phyloP scores from a whole-genome alignment of 1,140 invertebrate genomes.

The Tribolium madens region DNA sequence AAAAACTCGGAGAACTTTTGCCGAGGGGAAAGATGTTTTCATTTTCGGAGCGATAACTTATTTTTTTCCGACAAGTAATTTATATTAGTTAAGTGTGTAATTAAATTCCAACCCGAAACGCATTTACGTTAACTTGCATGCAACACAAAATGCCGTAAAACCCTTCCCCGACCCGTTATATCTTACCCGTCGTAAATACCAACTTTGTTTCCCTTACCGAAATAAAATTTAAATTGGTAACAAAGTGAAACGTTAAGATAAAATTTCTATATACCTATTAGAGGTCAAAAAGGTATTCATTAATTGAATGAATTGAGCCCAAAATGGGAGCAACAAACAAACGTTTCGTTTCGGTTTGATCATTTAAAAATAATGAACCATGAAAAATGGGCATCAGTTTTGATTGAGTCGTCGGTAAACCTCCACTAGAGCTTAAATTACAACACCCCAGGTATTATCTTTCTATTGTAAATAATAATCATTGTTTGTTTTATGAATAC shows the following conservation, averaged over 20 bases:
- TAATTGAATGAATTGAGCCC: conserved; percentile 8
- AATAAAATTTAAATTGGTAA: conserved; percentile 33
- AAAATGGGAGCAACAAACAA: conserved; percentile 15
- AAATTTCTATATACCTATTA: conserved; percentile 32
- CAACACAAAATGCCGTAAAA: conserved; percentile 26
- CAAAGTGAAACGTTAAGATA: conserved; percentile 26
- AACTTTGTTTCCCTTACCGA: conserved; percentile 6
- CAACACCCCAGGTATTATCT: conserved; percentile 3
- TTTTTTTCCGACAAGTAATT: conserved; percentile 13
- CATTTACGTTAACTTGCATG: conserved; percentile 34
- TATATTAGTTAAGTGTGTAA: conserved; percentile 19
- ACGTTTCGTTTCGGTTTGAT: conserved; percentile 13
- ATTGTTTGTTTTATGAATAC: conserved; percentile 25
- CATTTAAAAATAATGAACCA: conserved; percentile 42
- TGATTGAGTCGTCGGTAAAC: conserved; percentile 34
- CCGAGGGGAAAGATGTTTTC: not conserved
- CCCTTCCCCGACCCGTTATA: conserved; percentile 1
- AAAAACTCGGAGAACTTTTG: not conserved
- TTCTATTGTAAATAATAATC: conserved; percentile 22
- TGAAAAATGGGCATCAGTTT: conserved; percentile 37
- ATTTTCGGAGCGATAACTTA: not conserved
- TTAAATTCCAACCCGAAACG: conserved; percentile 33
- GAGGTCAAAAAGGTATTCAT: conserved; percentile 23
- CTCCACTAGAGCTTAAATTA: conserved; percentile 9
- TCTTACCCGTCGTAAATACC: conserved; percentile 14